Percentiles rank a stretch among this genome's conserved stretches.
Evolutionary conservation across 2,113 vertebrate species (phyloP).

Genomic region (Pongo abelii): DNA sequence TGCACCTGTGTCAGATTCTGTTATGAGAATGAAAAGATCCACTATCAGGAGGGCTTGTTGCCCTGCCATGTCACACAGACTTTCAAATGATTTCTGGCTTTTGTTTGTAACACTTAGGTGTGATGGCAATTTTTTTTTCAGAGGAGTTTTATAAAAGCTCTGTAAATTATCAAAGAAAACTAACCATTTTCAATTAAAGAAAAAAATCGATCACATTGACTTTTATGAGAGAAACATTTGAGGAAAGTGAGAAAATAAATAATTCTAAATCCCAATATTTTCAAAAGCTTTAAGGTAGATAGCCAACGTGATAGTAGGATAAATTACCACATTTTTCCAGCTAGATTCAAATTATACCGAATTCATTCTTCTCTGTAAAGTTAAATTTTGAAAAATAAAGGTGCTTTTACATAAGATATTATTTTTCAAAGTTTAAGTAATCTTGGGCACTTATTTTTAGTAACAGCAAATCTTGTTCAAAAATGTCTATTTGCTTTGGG

Average conservation of each 20-base stretch:
- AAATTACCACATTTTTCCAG: neutral
- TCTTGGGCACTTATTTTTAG: neutral
- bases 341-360: neutral
- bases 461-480: neutral
- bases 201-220: neutral
- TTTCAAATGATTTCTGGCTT: constrained; percentile 20
- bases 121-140: neutral
- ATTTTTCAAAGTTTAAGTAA: neutral
- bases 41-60: neutral
- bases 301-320: neutral
- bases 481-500: neutral
- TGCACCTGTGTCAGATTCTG: neutral
- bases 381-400: constrained; percentile 4
- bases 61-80: neutral
- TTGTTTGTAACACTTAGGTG: neutral
- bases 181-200: constrained; percentile 20
- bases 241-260: neutral
- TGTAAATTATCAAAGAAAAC: constrained; percentile 30
- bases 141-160: neutral
- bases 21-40: neutral
- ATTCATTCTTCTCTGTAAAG: neutral
- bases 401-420: neutral
- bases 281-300: neutral
- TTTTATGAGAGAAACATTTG: constrained; percentile 17
- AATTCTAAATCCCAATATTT: neutral